Evolutionary conservation across 2,797 vertebrate species (phyloP), one percentile per base, ranked within the genome.

Genomic region (Coregonus sp.): DNA sequence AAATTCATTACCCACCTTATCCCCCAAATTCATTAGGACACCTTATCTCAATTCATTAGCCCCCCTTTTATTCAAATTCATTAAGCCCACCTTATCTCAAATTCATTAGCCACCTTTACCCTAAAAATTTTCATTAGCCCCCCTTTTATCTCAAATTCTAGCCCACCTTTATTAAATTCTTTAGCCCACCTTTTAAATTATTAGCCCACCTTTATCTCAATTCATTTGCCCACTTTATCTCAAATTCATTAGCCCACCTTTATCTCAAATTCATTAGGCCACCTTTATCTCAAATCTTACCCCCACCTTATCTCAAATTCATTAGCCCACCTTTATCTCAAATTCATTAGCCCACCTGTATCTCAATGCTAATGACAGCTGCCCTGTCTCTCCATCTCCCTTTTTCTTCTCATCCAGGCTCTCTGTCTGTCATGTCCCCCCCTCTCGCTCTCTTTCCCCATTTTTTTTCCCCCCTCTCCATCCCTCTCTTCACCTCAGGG

Each of bases 101-200:
- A n/a, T n/a, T n/a, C n/a, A n/a, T n/a, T n/a, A n/a, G n/a, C n/a
- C n/a, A n/a, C n/a, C n/a, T n/a, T n/a, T n/a, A n/a, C n/a, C n/a
- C n/a, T n/a, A n/a, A n/a, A n/a, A n/a, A n/a, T n/a, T n/a, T n/a
- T n/a, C n/a, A n/a, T n/a, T n/a, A n/a, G n/a, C n/a, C n/a, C n/a
- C n/a, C n/a, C n/a, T n/a, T n/a, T n/a, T n/a, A n/a, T n/a, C n/a
- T n/a, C n/a, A n/a, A n/a, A n/a, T n/a, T n/a, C n/a, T n/a, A n/a
- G n/a, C n/a, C n/a, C n/a, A n/a, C n/a, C n/a, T n/a, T n/a, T n/a
- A n/a, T n/a, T n/a, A n/a, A n/a, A n/a, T 91, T 92, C 89, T 93
- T 94, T 90, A 90, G 82, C 77, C 83, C n/a, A 85, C 86, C 81
- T 90, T 90, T 90, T 85, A 78, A 90, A 93, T 91, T 92, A 94